A percentile compares a stretch with the other conserved stretches of the same genome.
Conservation (phyloP, 2,797 vertebrate genomes). For the Liparis tanakae region DNA sequence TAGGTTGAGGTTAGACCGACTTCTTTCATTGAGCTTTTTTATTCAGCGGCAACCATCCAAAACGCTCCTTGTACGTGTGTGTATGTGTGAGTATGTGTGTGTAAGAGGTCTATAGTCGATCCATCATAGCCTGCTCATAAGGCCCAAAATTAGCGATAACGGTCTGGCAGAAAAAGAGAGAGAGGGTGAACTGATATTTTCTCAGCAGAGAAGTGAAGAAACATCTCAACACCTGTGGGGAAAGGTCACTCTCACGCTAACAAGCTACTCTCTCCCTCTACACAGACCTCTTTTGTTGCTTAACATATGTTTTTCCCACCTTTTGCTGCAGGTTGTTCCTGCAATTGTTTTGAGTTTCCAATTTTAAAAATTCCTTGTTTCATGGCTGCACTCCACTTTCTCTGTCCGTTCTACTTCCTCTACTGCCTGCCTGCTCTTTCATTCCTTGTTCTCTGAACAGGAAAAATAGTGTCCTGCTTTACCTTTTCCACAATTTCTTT, state of each 20-base stretch:
- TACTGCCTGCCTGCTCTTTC: constrained; percentile 38
- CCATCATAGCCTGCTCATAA: constrained; percentile 80
- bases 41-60: background rate
- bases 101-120: constrained; percentile 53
- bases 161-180: constrained; percentile 53
- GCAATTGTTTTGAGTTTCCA: constrained; percentile 53
- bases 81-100: constrained; percentile 22
- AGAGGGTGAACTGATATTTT: constrained; percentile 58
- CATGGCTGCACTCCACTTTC: constrained; percentile 31
- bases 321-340: constrained; percentile 30
- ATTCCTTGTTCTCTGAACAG: constrained; percentile 48
- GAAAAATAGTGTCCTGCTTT: constrained; percentile 20
- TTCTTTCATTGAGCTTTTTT: constrained; percentile 12
- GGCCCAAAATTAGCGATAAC: constrained; percentile 57
- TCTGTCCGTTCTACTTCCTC: constrained; percentile 42
- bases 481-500: constrained; percentile 45
- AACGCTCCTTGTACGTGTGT: background rate
- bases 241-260: constrained; percentile 66
- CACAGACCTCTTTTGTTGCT: constrained; percentile 51
- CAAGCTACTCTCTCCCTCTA: constrained; percentile 21
- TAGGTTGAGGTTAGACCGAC: background rate
- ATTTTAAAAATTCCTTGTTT: constrained; percentile 41
- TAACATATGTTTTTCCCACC: background rate
- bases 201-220: constrained; percentile 50
- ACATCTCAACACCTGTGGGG: constrained; percentile 64